Conservation (phyloP, 2,113 vertebrate species). For the Heterochromis multidens region DNA sequence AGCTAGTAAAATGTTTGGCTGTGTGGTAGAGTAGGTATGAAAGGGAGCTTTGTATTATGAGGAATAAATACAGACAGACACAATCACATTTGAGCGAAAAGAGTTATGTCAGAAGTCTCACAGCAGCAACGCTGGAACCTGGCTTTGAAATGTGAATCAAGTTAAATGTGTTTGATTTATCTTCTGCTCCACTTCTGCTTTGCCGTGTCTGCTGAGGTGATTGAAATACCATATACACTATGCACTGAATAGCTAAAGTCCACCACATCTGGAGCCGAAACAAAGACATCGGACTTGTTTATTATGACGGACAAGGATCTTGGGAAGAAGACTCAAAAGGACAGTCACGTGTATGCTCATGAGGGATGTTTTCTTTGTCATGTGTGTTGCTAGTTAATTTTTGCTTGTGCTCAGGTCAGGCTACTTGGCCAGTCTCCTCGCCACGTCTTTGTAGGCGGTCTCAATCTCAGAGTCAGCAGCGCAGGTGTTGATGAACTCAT, state of each 20-base stretch:
- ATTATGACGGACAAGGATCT: neutral
- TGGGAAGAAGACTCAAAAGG: neutral
- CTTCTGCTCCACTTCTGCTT: constrained; percentile 15
- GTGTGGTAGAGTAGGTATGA: constrained; percentile 26
- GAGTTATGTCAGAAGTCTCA: constrained; percentile 25
- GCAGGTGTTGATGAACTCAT: constrained; percentile 97
- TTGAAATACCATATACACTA: neutral
- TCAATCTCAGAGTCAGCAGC: constrained; percentile 91
- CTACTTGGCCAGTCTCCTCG: constrained; percentile 86
- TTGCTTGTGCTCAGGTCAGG: neutral
- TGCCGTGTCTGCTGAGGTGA: neutral
- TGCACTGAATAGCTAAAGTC: neutral
- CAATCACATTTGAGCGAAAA: constrained; percentile 39
- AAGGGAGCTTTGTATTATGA: constrained; percentile 59
- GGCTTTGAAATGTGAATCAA: neutral
- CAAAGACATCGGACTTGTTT: constrained; percentile 12
- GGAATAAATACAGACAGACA: constrained; percentile 59
- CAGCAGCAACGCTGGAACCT: neutral
- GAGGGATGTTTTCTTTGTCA: neutral
- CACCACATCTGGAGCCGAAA: neutral
- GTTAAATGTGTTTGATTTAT: constrained; percentile 12
- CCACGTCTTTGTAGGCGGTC: constrained; percentile 89
- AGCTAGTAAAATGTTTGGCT: constrained; percentile 59
- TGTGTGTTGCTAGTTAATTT: neutral
- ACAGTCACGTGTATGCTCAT: neutral